Base-by-base conservation (phyloP, 2,888 invertebrate genomes). In the Cephus runcator region DNA sequence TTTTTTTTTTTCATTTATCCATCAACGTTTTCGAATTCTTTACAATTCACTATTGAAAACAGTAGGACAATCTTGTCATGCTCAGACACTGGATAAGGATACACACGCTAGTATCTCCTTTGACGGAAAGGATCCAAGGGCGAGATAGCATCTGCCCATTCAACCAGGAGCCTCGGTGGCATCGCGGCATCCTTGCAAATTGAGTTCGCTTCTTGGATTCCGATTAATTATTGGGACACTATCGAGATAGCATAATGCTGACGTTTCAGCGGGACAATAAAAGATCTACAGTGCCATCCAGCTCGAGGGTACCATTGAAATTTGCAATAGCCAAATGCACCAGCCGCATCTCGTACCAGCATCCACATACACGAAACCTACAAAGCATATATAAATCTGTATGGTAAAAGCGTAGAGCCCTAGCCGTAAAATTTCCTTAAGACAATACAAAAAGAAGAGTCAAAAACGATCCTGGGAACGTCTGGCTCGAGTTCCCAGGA, bases 191-290 rank as follows among this genome's bases (percentile, higher is more conserved):
- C 77, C 56, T 77, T 77, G 77, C 77, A 77, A 77, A 77, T 77
- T 77, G 77, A 77, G 75, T 77, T 71, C 71, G 71, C 33, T 75
- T 69, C 75, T 23, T 35, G 75, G 75, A 74, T 75, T 74, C 77
- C 71, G 77, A 77, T 77, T 77, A 77, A 77, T 77, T 77, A 77
- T 77, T 77, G 30, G 74, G 77, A 74, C 77, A 69, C 34, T 75
- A 34, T 36, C 77, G 69, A 30, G 34, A 75, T 40, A 68, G 40
- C 75, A 33, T 75, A 34, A 40, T 77, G 30, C 75, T 40, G 31
- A 75, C 33, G 31, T 56, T 56, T 56, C 23, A 56, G 56, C 23
- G 23, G 56, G 56, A 9, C 23, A 56, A 56, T 56, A 56, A 56
- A 56, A 56, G 56, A 56, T 9, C 1, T 56, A 23, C 56, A 56